Conservation (phyloP, 2,113 vertebrate species). For the Tachysurus vachellii region DNA sequence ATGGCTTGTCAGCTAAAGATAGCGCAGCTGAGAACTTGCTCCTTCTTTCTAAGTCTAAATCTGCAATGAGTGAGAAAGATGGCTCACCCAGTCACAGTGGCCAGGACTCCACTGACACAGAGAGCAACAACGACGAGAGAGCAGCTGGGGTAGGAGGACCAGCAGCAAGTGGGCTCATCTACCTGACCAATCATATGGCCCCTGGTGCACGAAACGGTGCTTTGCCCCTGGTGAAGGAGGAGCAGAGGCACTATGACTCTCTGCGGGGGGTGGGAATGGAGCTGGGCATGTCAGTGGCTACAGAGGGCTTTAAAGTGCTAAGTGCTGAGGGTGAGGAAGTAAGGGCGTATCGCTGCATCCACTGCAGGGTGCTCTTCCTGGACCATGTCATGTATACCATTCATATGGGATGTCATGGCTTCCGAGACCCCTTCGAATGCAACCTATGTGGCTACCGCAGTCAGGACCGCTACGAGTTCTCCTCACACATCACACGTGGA, state of each 20-base stretch:
- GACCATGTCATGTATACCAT: slow-evolving; percentile 99
- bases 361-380: slow-evolving; percentile 94
- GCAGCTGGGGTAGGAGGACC: slow-evolving; percentile 44
- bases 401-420: slow-evolving; percentile 98
- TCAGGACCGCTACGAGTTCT: slow-evolving; percentile 98
- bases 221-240: slow-evolving; percentile 86
- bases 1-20: slow-evolving; percentile 82
- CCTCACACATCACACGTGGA: slow-evolving; percentile 96
- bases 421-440: slow-evolving; percentile 96
- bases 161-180: slow-evolving; percentile 83
- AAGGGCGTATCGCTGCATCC: slow-evolving; percentile 89
- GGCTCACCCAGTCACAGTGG: slow-evolving; percentile 93
- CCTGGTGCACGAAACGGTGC: slow-evolving; percentile 86
- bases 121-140: slow-evolving; percentile 94
- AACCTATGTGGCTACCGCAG: slow-evolving; percentile 98
- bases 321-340: slow-evolving; percentile 85
- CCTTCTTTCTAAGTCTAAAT: slow-evolving; percentile 94
- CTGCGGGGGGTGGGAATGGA: slow-evolving; percentile 78
- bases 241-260: slow-evolving; percentile 86
- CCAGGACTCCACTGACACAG: slow-evolving; percentile 96
- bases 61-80: slow-evolving; percentile 87
- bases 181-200: slow-evolving; percentile 92
- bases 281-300: slow-evolving; percentile 71
- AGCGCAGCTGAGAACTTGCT: slow-evolving; percentile 91
- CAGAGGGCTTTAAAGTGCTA: slow-evolving; percentile 89